Percentiles rank a stretch among this genome's conserved stretches.
phyloP scores from a whole-genome alignment of 2,888 invertebrate species.

The Mythimna albipuncta region DNA sequence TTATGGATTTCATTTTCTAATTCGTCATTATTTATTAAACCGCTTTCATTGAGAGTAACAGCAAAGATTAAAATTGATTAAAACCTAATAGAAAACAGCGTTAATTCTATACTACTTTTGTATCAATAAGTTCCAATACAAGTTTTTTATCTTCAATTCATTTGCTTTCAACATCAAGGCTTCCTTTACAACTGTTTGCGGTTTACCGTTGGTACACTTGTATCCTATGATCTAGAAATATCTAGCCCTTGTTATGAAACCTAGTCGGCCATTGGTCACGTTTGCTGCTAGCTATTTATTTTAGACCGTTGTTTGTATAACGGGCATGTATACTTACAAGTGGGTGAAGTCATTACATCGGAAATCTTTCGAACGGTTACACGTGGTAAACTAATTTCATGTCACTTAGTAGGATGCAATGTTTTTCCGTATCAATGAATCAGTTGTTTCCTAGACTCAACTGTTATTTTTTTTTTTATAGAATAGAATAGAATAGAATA shows the following conservation, averaged over 20 bases:
- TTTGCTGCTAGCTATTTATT: slow-evolving; percentile 69
- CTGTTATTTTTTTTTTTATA: slow-evolving; percentile 9
- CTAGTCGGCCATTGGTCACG: slow-evolving; percentile 78
- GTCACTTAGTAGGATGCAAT: slow-evolving; percentile 6
- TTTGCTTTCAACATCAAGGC: slow-evolving; percentile 48
- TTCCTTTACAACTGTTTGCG: slow-evolving; percentile 65
- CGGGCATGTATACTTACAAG: slow-evolving; percentile 53
- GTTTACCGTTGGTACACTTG: slow-evolving; percentile 71
- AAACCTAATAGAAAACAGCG: slow-evolving; percentile 5
- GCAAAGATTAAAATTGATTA: slow-evolving; percentile 18
- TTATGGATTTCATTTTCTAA: neutral
- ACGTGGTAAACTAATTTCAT: slow-evolving; percentile 41
- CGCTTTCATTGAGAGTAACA: neutral
- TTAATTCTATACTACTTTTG: slow-evolving; percentile 4
- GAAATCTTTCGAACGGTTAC: slow-evolving; percentile 51
- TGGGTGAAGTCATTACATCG: slow-evolving; percentile 52
- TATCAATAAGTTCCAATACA: neutral
- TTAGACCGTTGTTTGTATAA: slow-evolving; percentile 70
- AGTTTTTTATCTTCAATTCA: slow-evolving; percentile 34
- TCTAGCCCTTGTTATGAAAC: slow-evolving; percentile 83
- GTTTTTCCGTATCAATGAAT: slow-evolving; percentile 13
- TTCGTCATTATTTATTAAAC: neutral
- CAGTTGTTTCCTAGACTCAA: neutral
- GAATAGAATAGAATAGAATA: too few species aligned
- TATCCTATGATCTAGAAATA: slow-evolving; percentile 82